Evolutionary conservation across 2,888 invertebrate genomes (phyloP), one percentile per base, ranked within the genome.

Genomic region (Odontocerum albicorne): DNA sequence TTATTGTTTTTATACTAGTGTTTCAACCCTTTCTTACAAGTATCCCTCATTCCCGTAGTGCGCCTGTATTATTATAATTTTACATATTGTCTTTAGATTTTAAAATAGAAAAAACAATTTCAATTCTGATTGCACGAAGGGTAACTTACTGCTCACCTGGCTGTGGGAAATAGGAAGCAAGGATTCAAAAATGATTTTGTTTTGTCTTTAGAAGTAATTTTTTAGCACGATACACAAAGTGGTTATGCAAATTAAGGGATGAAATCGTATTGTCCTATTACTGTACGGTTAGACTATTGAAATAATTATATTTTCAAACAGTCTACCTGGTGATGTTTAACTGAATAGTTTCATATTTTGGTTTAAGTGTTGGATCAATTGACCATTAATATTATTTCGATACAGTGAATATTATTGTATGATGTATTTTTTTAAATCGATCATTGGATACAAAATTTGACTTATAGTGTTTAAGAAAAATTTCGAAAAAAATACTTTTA

Each of bases 1-100:
- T 33, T 47, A 54, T 60, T 60, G 60, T 60, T 50, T 60, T 60
- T 56, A 33, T 17, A 20, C 31, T 10, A 17, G 16, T 36, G 35
- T 31, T 47, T 15, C 27, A 53, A 32, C 32, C 46, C 36, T 40
- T 33, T 21, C 31, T 43, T 16, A 39, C 13, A 21, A 21, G 22
- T 54, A 38, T 36, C 20, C 55, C 52, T 36, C 32, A 49, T 45
- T 45, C 43, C 32, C 56, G 44, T 53, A 54, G 57, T 57, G 57
- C 47, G 43, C 15, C 35, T 16, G 32, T 33, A 32, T 50, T 55
- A 43, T 42, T 35, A 49, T 57, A 12, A 49, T 43, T 31, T n/a
- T n/a, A n/a, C n/a, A n/a, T n/a, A n/a, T n/a, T n/a, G n/a, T n/a
- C n/a, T n/a, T n/a, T n/a, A n/a, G n/a, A n/a, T n/a, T n/a, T n/a